Percentiles rank a stretch among this genome's conserved stretches.
Conservation (phyloP, 2,888 invertebrate species). For the Pyrrhosoma nymphula region DNA sequence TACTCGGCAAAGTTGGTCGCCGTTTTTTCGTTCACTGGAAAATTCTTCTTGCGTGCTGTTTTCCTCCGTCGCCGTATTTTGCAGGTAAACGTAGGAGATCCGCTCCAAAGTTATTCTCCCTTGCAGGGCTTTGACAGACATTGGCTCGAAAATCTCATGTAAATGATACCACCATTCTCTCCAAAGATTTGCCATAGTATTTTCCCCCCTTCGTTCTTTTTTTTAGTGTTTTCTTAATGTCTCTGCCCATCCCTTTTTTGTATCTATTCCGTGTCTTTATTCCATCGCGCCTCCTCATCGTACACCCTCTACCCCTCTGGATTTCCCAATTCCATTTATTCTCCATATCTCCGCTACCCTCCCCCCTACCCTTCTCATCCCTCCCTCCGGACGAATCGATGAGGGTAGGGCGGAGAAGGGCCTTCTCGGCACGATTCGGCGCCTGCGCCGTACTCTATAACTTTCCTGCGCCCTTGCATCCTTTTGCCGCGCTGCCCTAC, state of each 20-base stretch:
- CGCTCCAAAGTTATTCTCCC: background rate
- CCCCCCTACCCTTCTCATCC: background rate
- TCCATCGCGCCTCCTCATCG: background rate
- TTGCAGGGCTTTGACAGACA: background rate
- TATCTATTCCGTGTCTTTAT: background rate
- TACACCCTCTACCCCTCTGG: background rate
- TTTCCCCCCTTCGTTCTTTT: background rate
- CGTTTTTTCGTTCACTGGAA: too few species aligned
- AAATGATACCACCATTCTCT: background rate
- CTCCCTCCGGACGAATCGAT: constrained; percentile 31
- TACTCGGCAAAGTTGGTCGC: too few species aligned
- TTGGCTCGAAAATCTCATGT: background rate
- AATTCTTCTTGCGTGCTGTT: too few species aligned
- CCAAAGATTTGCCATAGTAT: background rate
- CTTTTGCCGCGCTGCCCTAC: constrained; percentile 56
- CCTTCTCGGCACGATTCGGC: constrained; percentile 2
- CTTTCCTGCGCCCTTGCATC: constrained; percentile 52
- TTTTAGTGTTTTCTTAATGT: background rate
- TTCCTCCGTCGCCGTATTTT: too few species aligned
- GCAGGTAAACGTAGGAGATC: background rate
- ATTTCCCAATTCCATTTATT: background rate
- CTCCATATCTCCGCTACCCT: background rate
- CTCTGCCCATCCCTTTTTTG: background rate
- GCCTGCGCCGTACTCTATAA: constrained; percentile 12
- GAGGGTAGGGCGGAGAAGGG: constrained; percentile 61